Conservation (phyloP, 2,113 vertebrate species). For the Pelecanoides urinatrix region DNA sequence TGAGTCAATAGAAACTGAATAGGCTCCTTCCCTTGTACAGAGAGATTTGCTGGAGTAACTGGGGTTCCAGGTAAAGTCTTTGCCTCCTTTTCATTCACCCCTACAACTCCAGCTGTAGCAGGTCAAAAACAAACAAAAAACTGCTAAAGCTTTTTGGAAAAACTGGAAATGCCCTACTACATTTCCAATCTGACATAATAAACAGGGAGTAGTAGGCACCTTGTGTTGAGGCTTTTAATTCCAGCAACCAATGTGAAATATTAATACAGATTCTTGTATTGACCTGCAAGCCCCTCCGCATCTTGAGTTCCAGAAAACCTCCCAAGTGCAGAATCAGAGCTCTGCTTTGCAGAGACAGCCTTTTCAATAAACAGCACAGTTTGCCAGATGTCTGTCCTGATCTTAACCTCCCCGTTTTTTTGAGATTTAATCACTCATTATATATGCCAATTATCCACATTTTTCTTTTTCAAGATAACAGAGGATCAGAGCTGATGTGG, state of each 20-base stretch:
- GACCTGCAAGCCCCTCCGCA: background rate
- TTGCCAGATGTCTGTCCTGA: background rate
- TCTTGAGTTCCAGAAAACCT: background rate
- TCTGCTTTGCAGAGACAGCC: background rate
- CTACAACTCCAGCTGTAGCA: background rate
- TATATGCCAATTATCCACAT: background rate
- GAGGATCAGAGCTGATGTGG: background rate
- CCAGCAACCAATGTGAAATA: background rate
- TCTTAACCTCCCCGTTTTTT: background rate
- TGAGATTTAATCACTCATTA: background rate
- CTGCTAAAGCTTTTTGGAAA: background rate
- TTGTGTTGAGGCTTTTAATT: background rate
- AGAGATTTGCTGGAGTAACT: background rate
- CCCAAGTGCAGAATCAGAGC: background rate
- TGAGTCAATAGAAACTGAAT: background rate
- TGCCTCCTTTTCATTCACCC: background rate
- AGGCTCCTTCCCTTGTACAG: background rate
- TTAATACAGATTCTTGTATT: background rate
- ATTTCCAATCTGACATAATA: background rate
- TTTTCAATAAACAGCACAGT: background rate
- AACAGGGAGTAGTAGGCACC: background rate
- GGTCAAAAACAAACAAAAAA: background rate
- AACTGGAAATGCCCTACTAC: background rate
- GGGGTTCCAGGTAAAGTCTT: background rate
- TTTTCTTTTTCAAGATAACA: background rate